Evolutionary conservation across 1,140 invertebrate genomes (phyloP).

Genomic region (Camponotus vicinus): DNA sequence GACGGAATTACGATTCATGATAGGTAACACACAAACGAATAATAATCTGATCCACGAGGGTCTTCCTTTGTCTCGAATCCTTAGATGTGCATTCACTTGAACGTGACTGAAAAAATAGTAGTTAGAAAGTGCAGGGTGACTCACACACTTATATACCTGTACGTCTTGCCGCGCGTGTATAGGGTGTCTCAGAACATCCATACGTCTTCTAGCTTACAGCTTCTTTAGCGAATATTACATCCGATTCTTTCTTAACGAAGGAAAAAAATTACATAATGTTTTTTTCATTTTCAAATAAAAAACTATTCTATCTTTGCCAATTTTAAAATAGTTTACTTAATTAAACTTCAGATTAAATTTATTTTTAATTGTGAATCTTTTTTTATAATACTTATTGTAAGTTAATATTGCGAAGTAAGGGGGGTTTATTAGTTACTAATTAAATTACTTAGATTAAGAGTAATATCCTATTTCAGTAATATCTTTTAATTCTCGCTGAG

Average conservation of each 20-base stretch:
- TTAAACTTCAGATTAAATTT: background rate
- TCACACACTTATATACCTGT: slow-evolving; percentile 45
- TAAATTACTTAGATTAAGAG: background rate
- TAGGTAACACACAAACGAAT: background rate
- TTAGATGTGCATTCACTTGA: slow-evolving; percentile 31
- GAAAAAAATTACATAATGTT: background rate
- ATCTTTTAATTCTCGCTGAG: background rate
- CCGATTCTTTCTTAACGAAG: background rate
- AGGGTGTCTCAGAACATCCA: background rate
- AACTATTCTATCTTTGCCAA: background rate
- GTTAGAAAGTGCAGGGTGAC: slow-evolving; percentile 57
- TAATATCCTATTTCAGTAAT: background rate
- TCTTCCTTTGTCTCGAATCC: slow-evolving; percentile 31
- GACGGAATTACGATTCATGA: background rate
- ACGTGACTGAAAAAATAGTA: slow-evolving; percentile 54
- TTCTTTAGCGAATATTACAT: background rate
- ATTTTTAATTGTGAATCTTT: background rate
- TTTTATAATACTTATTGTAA: no score
- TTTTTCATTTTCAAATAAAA: background rate
- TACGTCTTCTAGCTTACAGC: background rate
- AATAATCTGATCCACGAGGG: slow-evolving; percentile 16
- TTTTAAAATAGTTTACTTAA: background rate
- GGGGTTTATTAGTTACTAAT: background rate
- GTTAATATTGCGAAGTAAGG: background rate
- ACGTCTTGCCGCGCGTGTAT: background rate